Conservation (phyloP, 2,888 invertebrate genomes). For the Drosophila austrosaltans region DNA sequence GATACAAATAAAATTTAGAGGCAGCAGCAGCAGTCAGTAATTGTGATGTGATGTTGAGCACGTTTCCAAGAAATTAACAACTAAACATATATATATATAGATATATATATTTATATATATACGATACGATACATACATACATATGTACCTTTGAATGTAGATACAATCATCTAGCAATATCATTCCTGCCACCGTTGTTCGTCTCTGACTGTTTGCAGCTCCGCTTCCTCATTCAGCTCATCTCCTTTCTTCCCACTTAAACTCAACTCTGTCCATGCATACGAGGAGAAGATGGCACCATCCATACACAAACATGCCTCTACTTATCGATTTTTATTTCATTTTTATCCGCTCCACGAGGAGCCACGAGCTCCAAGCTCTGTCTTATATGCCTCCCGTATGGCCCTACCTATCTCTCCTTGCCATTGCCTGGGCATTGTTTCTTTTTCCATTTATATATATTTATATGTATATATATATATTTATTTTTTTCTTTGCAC, state of each 20-base stretch:
- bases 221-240: not conserved
- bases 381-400: conserved; percentile 43
- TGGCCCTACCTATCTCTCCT: conserved; percentile 19
- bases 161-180: conserved; percentile 39
- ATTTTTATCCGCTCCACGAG: conserved; percentile 69
- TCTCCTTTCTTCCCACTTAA: conserved; percentile 3
- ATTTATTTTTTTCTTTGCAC: conserved; percentile 70
- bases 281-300: conserved; percentile 21
- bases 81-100: conserved; percentile 34
- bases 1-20: conserved; percentile 13
- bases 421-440: conserved; percentile 43
- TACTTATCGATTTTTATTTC: conserved; percentile 81
- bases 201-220: not conserved
- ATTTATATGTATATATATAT: conserved; percentile 10
- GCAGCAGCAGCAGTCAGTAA: conserved; percentile 9
- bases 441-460: conserved; percentile 43
- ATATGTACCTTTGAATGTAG: conserved; percentile 7
- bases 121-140: conserved; percentile 10
- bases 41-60: conserved; percentile 37
- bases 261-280: conserved; percentile 7
- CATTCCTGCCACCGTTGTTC: conserved; percentile 20
- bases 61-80: conserved; percentile 64
- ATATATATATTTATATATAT: not conserved
- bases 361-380: conserved; percentile 33
- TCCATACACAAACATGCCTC: conserved; percentile 69